A percentile compares a stretch with the other conserved stretches of the same genome.
These are phyloP conservation scores for Microctenopoma stevenorrisi DNA, from an alignment of 2,797 vertebrate species.

Conservation along the genomic window DNA sequence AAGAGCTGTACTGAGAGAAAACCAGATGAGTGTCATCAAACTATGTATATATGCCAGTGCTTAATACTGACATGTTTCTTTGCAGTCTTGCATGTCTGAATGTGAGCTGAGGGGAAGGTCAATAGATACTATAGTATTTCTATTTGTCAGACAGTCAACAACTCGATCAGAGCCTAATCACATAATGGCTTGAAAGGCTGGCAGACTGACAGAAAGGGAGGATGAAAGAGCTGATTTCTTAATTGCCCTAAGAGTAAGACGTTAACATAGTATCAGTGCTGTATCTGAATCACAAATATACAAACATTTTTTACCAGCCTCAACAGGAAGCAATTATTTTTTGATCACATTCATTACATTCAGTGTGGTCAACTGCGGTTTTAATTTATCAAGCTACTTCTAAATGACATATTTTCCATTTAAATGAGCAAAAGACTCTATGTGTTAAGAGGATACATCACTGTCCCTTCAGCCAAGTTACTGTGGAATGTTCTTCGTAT, in stretches of 20 bases:
- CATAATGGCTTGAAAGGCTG: slow-evolving; percentile 60
- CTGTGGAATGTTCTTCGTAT: too few relatives aligned
- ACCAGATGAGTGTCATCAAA: slow-evolving; percentile 42
- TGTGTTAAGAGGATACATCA: too few relatives aligned
- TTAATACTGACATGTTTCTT: slow-evolving; percentile 30
- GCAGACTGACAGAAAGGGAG: slow-evolving; percentile 30
- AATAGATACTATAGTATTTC: slow-evolving; percentile 52
- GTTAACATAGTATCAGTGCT: slow-evolving; percentile 39
- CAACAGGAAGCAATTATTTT: neutral
- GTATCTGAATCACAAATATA: slow-evolving; percentile 30
- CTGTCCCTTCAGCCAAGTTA: too few relatives aligned
- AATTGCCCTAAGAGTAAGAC: slow-evolving; percentile 44
- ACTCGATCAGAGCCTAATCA: slow-evolving; percentile 52
- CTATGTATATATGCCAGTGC: neutral
- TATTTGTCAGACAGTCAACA: slow-evolving; percentile 62
- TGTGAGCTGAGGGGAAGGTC: slow-evolving; percentile 34
- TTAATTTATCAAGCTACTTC: neutral
- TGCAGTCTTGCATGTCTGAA: slow-evolving; percentile 25
- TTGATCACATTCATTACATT: neutral
- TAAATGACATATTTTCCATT: too few relatives aligned
- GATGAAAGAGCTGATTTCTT: slow-evolving; percentile 20
- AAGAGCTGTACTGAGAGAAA: slow-evolving; percentile 42
- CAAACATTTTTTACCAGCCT: neutral
- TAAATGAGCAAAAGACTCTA: too few relatives aligned
- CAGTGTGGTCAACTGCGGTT: neutral